Percentiles rank a stretch among this genome's conserved stretches.
Conservation (phyloP, 2,797 vertebrate species). For the Melopsittacus undulatus region DNA sequence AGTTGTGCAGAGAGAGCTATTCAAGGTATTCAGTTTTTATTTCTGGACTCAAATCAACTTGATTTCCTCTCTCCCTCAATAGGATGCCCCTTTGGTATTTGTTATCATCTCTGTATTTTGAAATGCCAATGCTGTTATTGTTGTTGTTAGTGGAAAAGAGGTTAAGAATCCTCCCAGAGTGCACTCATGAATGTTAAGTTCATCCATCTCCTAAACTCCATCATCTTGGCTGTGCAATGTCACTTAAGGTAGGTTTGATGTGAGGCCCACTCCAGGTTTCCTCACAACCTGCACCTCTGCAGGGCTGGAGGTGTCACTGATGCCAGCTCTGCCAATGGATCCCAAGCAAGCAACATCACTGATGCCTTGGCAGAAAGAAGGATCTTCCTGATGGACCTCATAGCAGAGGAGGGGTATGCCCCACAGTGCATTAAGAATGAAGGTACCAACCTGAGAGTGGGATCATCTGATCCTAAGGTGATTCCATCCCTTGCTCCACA, state of each 20-base stretch:
- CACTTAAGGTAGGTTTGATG: neutral
- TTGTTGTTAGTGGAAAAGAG: neutral
- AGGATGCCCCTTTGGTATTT: constrained; percentile 21
- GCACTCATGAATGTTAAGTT: neutral
- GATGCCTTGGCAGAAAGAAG: neutral
- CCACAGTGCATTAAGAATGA: accelerated
- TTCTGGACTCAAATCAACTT: constrained; percentile 5
- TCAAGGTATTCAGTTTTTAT: constrained; percentile 20
- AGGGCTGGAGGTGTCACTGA: neutral
- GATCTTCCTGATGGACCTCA: neutral
- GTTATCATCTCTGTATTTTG: neutral
- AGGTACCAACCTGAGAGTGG: neutral
- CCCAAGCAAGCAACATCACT: neutral
- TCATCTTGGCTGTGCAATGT: neutral
- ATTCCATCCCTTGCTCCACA: neutral
- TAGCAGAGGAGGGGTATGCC: accelerated
- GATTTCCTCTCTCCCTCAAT: constrained; percentile 43
- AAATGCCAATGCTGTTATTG: neutral
- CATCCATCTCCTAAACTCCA: neutral
- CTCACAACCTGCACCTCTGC: neutral
- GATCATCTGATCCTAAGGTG: neutral
- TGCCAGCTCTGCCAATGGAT: neutral
- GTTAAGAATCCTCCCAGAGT: neutral
- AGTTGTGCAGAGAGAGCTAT: neutral
- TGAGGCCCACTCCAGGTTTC: neutral